Conservation (phyloP, 2,888 invertebrate genomes). For the Vanessa cardui region DNA sequence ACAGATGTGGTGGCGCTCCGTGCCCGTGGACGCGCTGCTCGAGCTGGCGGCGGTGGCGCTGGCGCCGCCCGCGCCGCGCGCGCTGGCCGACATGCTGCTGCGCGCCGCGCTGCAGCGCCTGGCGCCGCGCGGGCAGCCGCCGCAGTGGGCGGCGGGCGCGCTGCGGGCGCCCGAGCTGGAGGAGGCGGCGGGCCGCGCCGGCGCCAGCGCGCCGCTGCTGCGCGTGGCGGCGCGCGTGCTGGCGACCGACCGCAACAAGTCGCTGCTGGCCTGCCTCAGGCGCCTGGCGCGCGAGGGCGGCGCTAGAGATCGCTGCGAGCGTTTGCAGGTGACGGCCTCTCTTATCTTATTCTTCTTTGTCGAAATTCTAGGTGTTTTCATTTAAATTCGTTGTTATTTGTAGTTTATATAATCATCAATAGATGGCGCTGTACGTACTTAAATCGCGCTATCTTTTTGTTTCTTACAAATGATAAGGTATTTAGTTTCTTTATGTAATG, state of each 20-base stretch:
- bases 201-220: slow-evolving; percentile 37
- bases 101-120: background rate
- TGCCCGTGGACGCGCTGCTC: background rate
- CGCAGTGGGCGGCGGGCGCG: background rate
- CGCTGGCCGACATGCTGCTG: background rate
- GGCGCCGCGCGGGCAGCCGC: background rate
- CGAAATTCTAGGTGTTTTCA: too few species aligned
- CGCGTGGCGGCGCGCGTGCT: slow-evolving; percentile 49
- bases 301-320: slow-evolving; percentile 29
- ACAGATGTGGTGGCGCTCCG: background rate
- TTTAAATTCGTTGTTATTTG: too few species aligned
- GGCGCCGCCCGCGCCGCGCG: background rate
- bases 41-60: slow-evolving; percentile 1
- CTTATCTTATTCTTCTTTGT: too few species aligned
- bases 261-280: slow-evolving; percentile 48
- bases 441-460: too few species aligned
- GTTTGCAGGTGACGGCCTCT: background rate
- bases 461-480: too few species aligned
- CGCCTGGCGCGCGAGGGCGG: slow-evolving; percentile 46
- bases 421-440: too few species aligned
- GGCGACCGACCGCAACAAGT: slow-evolving; percentile 37
- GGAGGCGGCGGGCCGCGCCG: slow-evolving; percentile 44
- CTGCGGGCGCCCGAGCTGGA: background rate
- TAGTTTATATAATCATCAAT: too few species aligned
- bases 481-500: too few species aligned